Evolutionary conservation across 2,113 vertebrate species (phyloP).

Genomic region (Hirundichthys speculiger): DNA sequence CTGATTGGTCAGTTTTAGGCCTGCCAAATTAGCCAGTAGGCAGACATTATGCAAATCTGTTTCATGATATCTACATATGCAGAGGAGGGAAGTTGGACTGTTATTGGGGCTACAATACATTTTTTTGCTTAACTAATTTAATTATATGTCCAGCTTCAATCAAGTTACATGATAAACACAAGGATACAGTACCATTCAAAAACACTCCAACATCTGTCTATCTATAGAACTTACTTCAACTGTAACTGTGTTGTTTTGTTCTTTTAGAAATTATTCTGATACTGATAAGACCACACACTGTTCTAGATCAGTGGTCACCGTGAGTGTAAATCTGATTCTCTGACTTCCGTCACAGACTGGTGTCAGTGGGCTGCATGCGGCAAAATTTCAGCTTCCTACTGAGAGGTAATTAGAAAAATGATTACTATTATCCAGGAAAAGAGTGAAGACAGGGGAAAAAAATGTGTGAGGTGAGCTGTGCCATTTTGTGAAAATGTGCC

Average conservation of each 20-base stretch:
- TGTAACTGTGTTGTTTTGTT: neutral
- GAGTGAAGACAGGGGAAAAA: conserved; percentile 46
- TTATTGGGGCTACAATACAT: no score
- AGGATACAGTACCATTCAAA: neutral
- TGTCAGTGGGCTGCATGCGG: conserved; percentile 2
- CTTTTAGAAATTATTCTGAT: neutral
- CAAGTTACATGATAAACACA: no score
- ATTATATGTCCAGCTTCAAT: no score
- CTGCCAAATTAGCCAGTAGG: no score
- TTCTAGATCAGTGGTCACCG: neutral
- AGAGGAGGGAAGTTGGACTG: no score
- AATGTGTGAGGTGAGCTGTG: conserved; percentile 59
- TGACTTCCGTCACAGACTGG: conserved; percentile 29
- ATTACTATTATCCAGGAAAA: conserved; percentile 43
- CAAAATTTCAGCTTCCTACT: conserved; percentile 30
- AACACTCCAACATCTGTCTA: neutral
- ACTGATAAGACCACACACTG: conserved; percentile 8
- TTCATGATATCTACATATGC: no score
- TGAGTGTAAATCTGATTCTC: neutral
- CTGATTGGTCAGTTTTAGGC: no score
- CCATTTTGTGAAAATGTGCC: conserved; percentile 58
- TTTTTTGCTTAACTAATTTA: no score
- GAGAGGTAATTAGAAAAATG: conserved; percentile 61
- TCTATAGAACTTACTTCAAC: neutral
- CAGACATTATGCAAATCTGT: no score